Conservation (phyloP, 2,888 invertebrate species). For the Amphipoea lucens region DNA sequence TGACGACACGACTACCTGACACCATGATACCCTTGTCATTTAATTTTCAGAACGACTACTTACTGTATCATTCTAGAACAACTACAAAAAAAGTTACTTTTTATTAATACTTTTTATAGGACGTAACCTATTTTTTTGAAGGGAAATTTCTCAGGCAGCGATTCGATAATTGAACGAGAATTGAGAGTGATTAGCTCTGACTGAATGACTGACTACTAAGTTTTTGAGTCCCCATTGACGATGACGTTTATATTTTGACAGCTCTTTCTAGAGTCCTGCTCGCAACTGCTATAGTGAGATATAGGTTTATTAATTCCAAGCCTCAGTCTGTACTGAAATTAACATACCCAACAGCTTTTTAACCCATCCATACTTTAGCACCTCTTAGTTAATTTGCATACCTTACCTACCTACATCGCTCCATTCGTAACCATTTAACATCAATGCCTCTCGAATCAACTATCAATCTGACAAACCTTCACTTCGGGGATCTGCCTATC, state of each 20-base stretch:
- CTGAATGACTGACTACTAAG: background rate
- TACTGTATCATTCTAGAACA: background rate
- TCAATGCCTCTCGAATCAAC: constrained; percentile 5
- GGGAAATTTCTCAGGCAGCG: too few species aligned
- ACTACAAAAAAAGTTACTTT: too few species aligned
- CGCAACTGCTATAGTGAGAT: background rate
- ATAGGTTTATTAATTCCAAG: background rate
- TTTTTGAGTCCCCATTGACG: background rate
- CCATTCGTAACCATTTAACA: background rate
- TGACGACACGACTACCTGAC: background rate
- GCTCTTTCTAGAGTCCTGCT: background rate
- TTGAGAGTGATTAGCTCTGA: background rate
- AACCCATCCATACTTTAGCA: background rate
- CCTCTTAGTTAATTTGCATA: background rate
- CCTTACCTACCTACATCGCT: background rate
- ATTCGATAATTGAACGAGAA: too few species aligned
- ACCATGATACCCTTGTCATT: background rate
- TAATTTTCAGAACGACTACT: background rate
- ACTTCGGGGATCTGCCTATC: constrained; percentile 22
- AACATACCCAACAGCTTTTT: background rate
- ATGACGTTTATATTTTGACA: background rate
- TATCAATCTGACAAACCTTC: constrained; percentile 20
- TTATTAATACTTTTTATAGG: too few species aligned
- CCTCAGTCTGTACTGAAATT: background rate
- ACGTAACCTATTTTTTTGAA: too few species aligned